phyloP scores from a whole-genome alignment of 1,140 invertebrate species.

The Aphelenchoides besseyi region DNA sequence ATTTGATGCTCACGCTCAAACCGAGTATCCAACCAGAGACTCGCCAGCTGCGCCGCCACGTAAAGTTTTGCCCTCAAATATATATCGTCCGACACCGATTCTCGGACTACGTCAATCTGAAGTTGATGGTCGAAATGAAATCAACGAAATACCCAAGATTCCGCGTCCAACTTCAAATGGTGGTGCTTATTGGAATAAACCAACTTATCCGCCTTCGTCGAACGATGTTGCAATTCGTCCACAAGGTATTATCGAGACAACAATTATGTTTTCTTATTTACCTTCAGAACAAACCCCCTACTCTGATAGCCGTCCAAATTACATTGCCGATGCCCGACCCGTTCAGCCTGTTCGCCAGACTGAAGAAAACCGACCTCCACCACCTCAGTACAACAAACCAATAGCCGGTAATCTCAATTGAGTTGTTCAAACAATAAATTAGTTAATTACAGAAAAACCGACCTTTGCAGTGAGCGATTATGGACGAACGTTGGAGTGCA shows the following conservation, averaged over 20 bases:
- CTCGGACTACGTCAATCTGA: slow-evolving; percentile 14
- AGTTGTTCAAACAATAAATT: background rate
- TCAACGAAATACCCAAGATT: slow-evolving; percentile 4
- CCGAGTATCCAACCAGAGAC: background rate
- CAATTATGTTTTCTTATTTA: no score
- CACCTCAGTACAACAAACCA: slow-evolving; percentile 12
- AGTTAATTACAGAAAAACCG: background rate
- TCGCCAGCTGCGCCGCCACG: slow-evolving; percentile 7
- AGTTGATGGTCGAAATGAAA: slow-evolving; percentile 19
- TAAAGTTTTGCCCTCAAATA: slow-evolving; percentile 31
- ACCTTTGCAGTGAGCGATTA: slow-evolving; percentile 5
- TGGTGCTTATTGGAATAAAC: background rate
- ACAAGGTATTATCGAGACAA: background rate
- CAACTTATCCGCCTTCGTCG: background rate
- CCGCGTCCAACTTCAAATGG: background rate
- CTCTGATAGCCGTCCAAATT: background rate
- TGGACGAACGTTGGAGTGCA: background rate
- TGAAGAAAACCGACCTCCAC: slow-evolving; percentile 9
- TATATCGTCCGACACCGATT: slow-evolving; percentile 25
- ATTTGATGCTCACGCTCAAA: background rate
- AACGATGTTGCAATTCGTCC: background rate
- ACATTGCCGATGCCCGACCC: background rate
- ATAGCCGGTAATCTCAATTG: background rate
- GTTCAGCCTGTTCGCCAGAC: background rate
- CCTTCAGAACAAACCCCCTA: background rate